Percentiles rank a stretch among this genome's conserved stretches.
These are phyloP conservation scores for Dendrocopos noguchii DNA, from an alignment of 2,113 vertebrate genomes.

Conservation along the genomic window DNA sequence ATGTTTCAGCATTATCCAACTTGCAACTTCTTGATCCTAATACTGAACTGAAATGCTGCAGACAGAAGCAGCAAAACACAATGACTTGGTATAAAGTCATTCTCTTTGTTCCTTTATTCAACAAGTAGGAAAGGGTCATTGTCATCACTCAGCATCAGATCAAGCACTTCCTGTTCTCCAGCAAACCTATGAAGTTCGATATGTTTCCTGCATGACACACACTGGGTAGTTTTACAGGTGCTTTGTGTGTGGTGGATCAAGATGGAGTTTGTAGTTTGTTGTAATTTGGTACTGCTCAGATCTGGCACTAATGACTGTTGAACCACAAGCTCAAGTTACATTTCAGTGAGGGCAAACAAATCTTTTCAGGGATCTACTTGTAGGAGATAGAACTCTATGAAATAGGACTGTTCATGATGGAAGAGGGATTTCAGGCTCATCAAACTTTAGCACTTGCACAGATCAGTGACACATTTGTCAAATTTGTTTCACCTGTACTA, in stretches of 20 bases:
- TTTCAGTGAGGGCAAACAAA: background rate
- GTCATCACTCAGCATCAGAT: background rate
- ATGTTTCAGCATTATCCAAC: background rate
- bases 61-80: background rate
- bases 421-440: background rate
- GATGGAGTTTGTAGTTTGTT: conserved; percentile 22
- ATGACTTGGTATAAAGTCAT: background rate
- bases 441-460: background rate
- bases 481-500: background rate
- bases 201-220: background rate
- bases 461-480: background rate
- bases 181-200: background rate
- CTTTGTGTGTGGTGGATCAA: conserved; percentile 36
- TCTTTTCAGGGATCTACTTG: background rate
- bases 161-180: background rate
- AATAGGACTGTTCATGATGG: background rate
- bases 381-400: background rate
- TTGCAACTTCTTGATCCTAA: background rate
- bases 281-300: background rate
- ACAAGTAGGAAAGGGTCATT: conserved; percentile 2
- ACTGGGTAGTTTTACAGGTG: background rate
- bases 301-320: conserved; percentile 12
- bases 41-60: background rate
- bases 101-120: conserved; percentile 23
- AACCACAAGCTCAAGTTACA: conserved; percentile 8